phyloP scores from a whole-genome alignment of 2,797 vertebrate species.

The Scleropages formosus region DNA sequence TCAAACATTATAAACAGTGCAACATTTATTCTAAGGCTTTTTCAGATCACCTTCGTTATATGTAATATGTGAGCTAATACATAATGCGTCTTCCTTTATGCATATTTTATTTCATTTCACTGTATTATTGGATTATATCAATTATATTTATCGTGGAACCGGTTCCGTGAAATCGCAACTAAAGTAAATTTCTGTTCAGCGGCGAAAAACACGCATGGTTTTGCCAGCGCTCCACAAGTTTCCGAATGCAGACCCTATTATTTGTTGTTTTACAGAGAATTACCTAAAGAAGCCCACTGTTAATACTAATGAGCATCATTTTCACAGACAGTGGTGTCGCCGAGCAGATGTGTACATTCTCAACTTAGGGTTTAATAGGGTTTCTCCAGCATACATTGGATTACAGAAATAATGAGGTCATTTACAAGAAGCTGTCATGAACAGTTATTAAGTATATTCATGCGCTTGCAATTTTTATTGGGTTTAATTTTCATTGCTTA shows the following conservation, averaged over 20 bases:
- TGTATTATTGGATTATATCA: no score
- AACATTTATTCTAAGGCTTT: no score
- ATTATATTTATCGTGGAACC: no score
- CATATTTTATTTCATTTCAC: no score
- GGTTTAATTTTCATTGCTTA: no score
- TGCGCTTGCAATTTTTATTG: no score
- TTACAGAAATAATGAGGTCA: neutral
- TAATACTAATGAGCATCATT: neutral
- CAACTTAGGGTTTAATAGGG: neutral
- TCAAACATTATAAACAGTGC: no score
- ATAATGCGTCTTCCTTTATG: no score
- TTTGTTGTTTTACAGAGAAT: neutral
- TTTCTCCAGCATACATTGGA: neutral
- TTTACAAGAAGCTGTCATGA: neutral
- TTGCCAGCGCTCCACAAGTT: neutral
- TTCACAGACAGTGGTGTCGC: neutral
- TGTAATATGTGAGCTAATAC: no score
- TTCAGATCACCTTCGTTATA: no score
- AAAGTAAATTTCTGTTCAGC: neutral
- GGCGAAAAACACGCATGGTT: neutral
- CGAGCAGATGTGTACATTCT: slow-evolving; percentile 7
- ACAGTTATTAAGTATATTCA: neutral
- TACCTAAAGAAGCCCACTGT: neutral
- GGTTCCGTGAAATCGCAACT: no score
- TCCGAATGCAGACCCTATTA: neutral